phyloP scores from a whole-genome alignment of 2,113 vertebrate species.

The Coryphaenoides rupestris region DNA sequence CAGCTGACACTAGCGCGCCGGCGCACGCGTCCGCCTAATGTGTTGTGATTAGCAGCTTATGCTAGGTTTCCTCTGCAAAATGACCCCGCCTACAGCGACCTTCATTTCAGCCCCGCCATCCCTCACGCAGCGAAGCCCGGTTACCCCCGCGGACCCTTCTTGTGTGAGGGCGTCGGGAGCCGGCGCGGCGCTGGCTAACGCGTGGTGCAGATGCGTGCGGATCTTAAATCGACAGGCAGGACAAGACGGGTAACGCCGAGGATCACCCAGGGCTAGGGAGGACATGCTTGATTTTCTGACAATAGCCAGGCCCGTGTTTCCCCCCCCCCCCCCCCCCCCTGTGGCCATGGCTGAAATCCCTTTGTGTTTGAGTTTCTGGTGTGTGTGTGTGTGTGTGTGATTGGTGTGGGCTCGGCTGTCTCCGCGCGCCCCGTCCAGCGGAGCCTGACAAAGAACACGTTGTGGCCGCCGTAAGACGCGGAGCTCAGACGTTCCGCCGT shows the following conservation, averaged over 20 bases:
- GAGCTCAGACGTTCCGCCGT: conserved; percentile 17
- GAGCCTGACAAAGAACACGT: conserved; percentile 27
- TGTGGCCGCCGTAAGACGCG: conserved; percentile 27
- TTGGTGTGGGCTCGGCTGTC: conserved; percentile 7
- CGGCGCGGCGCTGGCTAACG: no score
- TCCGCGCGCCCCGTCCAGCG: conserved; percentile 16
- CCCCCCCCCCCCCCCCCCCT: no score
- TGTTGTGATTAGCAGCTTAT: conserved; percentile 94
- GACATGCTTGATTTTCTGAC: no score
- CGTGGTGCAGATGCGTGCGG: no score
- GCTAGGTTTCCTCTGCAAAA: conserved; percentile 77
- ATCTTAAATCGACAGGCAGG: no score
- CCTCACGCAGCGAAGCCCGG: no score
- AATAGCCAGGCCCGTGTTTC: not conserved
- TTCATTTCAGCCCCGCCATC: no score
- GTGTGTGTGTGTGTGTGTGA: no score
- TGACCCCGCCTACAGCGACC: conserved; percentile 78
- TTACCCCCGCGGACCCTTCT: no score
- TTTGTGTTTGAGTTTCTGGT: conserved; percentile 23
- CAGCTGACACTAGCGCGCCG: conserved; percentile 82
- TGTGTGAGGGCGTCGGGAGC: no score
- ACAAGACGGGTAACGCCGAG: no score
- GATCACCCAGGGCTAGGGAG: no score
- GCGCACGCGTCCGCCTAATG: conserved; percentile 79
- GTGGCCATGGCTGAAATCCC: conserved; percentile 21